Percentiles rank a stretch among this genome's conserved stretches.
Conservation (phyloP, 2,113 vertebrate species). For the Theropithecus gelada region DNA sequence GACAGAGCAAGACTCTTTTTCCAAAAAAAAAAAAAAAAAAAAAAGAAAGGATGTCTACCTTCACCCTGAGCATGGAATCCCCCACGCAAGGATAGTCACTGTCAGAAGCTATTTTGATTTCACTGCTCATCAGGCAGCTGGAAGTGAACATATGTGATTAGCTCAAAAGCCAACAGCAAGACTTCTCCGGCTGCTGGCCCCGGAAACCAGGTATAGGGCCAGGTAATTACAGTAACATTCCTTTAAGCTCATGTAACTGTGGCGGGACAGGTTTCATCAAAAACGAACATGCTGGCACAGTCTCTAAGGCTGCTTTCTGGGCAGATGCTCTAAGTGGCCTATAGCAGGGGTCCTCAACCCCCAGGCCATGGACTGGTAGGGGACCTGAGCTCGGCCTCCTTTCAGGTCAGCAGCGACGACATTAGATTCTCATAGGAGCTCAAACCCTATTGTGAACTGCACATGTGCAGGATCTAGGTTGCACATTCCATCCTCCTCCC, state of each 20-base stretch:
- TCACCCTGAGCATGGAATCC: neutral
- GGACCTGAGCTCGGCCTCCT: too few relatives aligned
- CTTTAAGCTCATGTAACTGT: neutral
- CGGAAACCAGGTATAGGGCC: neutral
- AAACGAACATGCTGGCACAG: neutral
- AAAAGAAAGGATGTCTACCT: neutral
- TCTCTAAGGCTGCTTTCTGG: neutral
- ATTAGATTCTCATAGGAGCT: too few relatives aligned
- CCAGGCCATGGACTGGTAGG: too few relatives aligned
- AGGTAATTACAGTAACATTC: neutral
- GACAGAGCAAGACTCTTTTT: too few relatives aligned
- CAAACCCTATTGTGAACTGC: too few relatives aligned
- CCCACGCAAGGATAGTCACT: neutral
- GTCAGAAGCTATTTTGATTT: neutral
- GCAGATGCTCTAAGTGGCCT: neutral
- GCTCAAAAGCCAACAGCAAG: constrained; percentile 15
- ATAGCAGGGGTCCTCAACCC: too few relatives aligned
- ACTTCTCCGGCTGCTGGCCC: neutral
- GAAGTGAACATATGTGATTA: neutral
- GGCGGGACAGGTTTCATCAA: neutral
- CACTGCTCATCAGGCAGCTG: neutral
- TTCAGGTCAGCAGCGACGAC: too few relatives aligned
- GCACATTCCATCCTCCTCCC: too few relatives aligned
- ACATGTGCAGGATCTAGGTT: too few relatives aligned
- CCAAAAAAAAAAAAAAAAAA: too few relatives aligned